Evolutionary conservation across 2,888 invertebrate genomes (phyloP), one percentile per base, ranked within the genome.

Genomic region (Ochropacha duplaris): DNA sequence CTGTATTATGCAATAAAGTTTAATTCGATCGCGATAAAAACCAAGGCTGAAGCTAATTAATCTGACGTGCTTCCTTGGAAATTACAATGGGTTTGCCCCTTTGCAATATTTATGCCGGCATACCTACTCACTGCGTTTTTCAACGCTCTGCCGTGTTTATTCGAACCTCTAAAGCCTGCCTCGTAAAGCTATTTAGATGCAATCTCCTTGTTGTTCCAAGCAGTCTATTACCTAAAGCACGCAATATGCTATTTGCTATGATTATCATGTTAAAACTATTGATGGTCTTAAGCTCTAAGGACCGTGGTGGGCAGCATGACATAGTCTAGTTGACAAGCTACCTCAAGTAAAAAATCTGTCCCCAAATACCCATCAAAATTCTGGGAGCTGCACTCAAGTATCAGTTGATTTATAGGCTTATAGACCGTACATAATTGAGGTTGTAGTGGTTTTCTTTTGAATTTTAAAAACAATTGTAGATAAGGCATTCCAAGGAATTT

Each of bases 151-250:
- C 71, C 73, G 69, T 76, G 76, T 79, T 76, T 80, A 82, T 84
- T 79, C 71, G 61, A 61, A 60, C 62, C 50, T 56, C 72, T 71
- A 61, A 66, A 72, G 71, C 73, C 68, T 68, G 70, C 69, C 70
- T 72, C 69, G 71, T 74, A 73, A 79, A 79, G 70, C 83, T 78
- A 86, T 87, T 86, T 77, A 87, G 83, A 87, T 86, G 80, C 81
- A 80, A 86, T 87, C 84, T 77, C 57, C 58, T 60, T 73, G 69
- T 61, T 63, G 57, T 56, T 62, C 62, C 63, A 58, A 77, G 74
- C 76, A 71, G 72, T 78, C 74, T 81, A 83, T 80, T 83, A 78
- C 65, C 62, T 61, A 54, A 57, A 66, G 75, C 84, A 83, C 79
- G 83, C 80, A 71, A 83, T 58, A 65, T 55, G 64, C 59, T 61